phyloP scores from a whole-genome alignment of 2,797 vertebrate species.

The Tragelaphus eurycerus region DNA sequence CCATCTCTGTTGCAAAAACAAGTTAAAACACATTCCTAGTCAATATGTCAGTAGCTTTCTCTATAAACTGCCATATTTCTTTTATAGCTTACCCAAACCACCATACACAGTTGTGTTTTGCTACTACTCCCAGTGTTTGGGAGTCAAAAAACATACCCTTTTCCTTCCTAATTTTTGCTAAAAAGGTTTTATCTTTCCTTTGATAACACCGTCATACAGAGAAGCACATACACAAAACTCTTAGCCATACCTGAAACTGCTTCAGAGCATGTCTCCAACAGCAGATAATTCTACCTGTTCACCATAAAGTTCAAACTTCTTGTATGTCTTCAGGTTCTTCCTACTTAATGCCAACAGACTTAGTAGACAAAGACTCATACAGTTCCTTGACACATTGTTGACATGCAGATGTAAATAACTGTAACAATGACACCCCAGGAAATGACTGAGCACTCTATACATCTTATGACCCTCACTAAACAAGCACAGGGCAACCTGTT shows the following conservation, averaged over 20 bases:
- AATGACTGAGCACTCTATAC: conserved; percentile 56
- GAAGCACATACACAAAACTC: neutral
- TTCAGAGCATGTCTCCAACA: neutral
- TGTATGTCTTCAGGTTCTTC: neutral
- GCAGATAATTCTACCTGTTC: neutral
- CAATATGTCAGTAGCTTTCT: neutral
- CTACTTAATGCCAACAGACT: neutral
- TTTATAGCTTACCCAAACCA: neutral
- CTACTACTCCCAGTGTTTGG: neutral
- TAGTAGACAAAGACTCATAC: neutral
- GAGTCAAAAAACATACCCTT: neutral
- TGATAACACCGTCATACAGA: neutral
- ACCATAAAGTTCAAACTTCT: neutral
- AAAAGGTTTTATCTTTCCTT: neutral
- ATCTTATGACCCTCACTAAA: conserved; percentile 44
- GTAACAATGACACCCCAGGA: conserved; percentile 57
- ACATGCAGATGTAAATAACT: conserved; percentile 4
- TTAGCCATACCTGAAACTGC: neutral
- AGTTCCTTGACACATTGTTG: conserved; percentile 3
- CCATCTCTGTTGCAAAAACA: neutral
- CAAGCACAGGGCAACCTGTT: conserved; percentile 4
- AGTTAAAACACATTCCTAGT: neutral
- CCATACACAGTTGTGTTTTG: neutral
- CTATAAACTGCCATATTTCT: neutral
- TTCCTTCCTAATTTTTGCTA: neutral